Base-by-base conservation (phyloP, 2,113 vertebrate genomes). In the Ptychochromis oligacanthus region DNA sequence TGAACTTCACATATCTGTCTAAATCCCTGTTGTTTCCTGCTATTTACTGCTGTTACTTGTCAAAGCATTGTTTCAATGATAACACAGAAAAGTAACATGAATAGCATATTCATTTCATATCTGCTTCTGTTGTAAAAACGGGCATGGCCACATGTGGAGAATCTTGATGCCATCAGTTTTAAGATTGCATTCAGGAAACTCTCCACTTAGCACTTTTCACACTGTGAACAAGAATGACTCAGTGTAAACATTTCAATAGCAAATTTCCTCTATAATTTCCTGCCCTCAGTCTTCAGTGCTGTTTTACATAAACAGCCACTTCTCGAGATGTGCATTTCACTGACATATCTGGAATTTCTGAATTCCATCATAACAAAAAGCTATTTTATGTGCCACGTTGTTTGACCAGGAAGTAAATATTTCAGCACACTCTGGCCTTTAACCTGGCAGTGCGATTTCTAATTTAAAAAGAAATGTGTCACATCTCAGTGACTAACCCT, bases 221-320 rank as follows among this genome's bases (percentile, higher is more conserved):
- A 36, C 56, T 31, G 54, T 22, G 56, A 77, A 58, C 31, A 61
- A 70, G 82, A 90, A 67, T 59, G 70, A 24, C 26, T 2, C 20
- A 7, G 18, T 5, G 17, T 89, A 91, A 92, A 94, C 55, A 85
- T 60, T 85, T 79, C 49, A 13, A 40, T n/a, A 75, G 75, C 43
- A 60, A 61, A 83, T 89, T 86, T 90, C 85, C 88, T 81, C 15
- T 59, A 34, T 57, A 65, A 83, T 89, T 87, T 93, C 89, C 84
- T 87, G 40, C 24, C 18, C 15, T 72, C 58, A 1, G 31, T 81
- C 57, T 75, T 84, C 78, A 61, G 31, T 7, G 17, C 10, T 3
- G 4, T 28, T 76, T 60, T 14, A 56, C 13, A 4, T 88, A 87
- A 90, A 87, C 76, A 83, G 22, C 34, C 28, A 57, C 17, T 28